Evolutionary conservation across 2,113 vertebrate species (phyloP), one percentile per base, ranked within the genome.

Genomic region (Vanacampus margaritifer): DNA sequence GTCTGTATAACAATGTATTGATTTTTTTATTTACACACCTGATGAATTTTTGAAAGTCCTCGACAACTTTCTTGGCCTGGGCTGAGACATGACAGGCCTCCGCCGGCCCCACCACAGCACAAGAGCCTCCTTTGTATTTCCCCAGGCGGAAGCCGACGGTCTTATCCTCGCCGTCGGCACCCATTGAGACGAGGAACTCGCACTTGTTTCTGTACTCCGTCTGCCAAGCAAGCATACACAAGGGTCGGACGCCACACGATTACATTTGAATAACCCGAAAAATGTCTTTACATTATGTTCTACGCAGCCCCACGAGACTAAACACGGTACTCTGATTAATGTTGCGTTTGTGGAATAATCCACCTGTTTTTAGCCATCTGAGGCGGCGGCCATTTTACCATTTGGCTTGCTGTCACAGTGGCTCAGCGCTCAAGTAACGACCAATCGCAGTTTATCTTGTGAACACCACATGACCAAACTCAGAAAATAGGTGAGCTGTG

Each of bases 201-300:
- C 96, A 98, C 87, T 99, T 99, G 90, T 99, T 99, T 56, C 97
- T 94, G 89, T 99, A 99, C 70, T 94, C 95, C 0, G 92, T 98
- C 96, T 97, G 89, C 77, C 75, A 45, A 32, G 28, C 28, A 32
- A 32, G 0, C 17, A 37, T 19, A 66, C 10, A 32, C 50, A 54
- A 24, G 10, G 48, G 10, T 48, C 7, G 46, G 32, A 57, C 43
- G 12, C 0, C 0, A 13, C 28, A 32, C 28, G 28, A 32, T 32
- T 57, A 32, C 17, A 24, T 64, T 48, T 48, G 41, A 64, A 41
- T 11, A 51, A 41, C 39, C 11, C 3, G 39, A 12, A 41, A 41
- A 41, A 41, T 12, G 11, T 32, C 28, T 32, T 32, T 32, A 32
- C 28, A 32, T 2, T 32, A 32, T 32, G 4, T 32, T 32, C 28